phyloP scores from a whole-genome alignment of 2,888 invertebrate species.

The Dione vanillae region DNA sequence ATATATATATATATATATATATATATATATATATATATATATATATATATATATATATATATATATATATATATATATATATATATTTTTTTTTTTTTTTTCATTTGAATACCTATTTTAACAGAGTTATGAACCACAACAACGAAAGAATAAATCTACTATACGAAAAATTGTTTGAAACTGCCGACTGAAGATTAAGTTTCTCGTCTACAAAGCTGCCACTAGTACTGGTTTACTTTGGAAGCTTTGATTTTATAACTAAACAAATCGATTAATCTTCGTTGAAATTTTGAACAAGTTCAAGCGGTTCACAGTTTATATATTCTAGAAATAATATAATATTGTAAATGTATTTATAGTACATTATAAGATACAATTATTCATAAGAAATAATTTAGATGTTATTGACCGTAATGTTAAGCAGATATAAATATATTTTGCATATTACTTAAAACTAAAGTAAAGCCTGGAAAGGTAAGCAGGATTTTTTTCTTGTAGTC shows the following conservation, averaged over 20 bases:
- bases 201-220: slow-evolving; percentile 20
- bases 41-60: no score
- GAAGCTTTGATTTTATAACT: slow-evolving; percentile 26
- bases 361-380: neutral
- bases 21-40: no score
- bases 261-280: slow-evolving; percentile 21
- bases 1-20: no score
- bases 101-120: no score
- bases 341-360: neutral
- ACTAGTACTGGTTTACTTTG: slow-evolving; percentile 17
- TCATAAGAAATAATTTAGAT: neutral
- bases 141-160: slow-evolving; percentile 1
- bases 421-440: no score
- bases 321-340: slow-evolving; percentile 9
- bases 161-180: slow-evolving; percentile 14
- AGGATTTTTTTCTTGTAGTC: no score
- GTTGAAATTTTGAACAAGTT: slow-evolving; percentile 16
- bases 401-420: neutral
- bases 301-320: neutral
- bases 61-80: no score
- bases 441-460: no score
- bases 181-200: slow-evolving; percentile 20
- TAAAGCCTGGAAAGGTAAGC: no score
- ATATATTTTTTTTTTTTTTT: no score
- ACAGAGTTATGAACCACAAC: no score